Evolutionary conservation across 2,113 vertebrate genomes (phyloP).

Genomic region (Beaufortia kweichowensis): DNA sequence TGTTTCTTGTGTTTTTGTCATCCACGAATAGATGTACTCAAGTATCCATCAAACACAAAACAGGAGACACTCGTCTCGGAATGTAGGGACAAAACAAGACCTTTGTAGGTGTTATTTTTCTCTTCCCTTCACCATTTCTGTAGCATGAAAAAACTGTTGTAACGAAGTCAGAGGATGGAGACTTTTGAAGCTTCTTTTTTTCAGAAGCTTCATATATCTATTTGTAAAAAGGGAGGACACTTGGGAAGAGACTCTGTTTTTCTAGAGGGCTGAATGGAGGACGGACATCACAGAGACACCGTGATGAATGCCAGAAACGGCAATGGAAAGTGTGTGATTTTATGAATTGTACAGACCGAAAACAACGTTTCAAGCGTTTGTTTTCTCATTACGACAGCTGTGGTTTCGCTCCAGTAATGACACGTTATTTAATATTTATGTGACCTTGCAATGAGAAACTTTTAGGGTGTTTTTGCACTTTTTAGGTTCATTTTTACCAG

Average conservation of each 20-base stretch:
- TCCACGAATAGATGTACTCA: conserved; percentile 46
- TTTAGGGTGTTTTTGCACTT: conserved; percentile 83
- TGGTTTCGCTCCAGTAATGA: conserved; percentile 75
- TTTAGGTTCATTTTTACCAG: conserved; percentile 79
- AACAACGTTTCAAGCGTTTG: conserved; percentile 65
- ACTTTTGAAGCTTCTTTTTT: conserved; percentile 51
- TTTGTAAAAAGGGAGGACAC: conserved; percentile 32
- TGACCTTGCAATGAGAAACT: conserved; percentile 79
- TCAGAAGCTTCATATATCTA: conserved; percentile 53
- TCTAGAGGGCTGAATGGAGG: conserved; percentile 42
- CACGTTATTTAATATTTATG: conserved; percentile 86
- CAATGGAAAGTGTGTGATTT: conserved; percentile 64
- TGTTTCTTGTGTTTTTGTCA: conserved; percentile 18
- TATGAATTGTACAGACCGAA: conserved; percentile 75
- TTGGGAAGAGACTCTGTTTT: conserved; percentile 43
- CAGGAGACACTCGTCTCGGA: conserved; percentile 41
- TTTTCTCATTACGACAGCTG: conserved; percentile 73
- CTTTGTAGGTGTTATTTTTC: conserved; percentile 50
- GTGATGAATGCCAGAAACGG: conserved; percentile 45
- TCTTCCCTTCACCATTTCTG: conserved; percentile 50
- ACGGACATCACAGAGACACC: conserved; percentile 57
- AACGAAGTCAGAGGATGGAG: conserved; percentile 33
- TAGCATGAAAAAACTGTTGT: conserved; percentile 53
- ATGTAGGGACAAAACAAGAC: conserved; percentile 48
- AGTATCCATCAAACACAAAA: conserved; percentile 49